Evolutionary conservation across 2,797 vertebrate genomes (phyloP).

Genomic region (Hippocampus kuda): DNA sequence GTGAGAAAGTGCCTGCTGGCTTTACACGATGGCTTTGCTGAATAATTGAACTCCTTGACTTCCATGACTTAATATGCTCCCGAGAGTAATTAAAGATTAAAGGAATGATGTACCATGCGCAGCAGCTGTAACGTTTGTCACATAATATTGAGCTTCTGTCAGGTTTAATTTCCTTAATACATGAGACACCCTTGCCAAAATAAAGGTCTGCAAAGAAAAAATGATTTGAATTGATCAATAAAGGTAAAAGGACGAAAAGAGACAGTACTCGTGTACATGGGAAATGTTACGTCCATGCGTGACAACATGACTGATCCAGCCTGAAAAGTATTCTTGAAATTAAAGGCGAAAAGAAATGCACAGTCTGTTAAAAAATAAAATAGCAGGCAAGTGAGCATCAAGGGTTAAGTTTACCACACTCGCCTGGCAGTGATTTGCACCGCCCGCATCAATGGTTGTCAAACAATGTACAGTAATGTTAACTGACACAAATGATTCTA

Average conservation of each 20-base stretch:
- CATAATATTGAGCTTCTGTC: constrained; percentile 7
- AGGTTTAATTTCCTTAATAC: constrained; percentile 12
- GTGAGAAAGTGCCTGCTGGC: constrained; percentile 31
- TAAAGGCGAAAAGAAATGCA: neutral
- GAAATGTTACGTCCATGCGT: neutral
- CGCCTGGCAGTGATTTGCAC: neutral
- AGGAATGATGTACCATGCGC: constrained; percentile 3
- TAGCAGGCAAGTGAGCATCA: neutral
- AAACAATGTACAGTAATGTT: neutral
- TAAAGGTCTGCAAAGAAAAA: neutral
- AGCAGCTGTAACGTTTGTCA: constrained; percentile 7
- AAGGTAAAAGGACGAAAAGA: neutral
- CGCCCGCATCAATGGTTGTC: neutral
- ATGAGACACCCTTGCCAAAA: neutral
- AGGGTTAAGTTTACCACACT: neutral
- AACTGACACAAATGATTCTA: neutral
- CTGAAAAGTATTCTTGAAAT: neutral
- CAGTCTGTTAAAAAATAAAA: neutral
- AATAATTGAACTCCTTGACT: constrained; percentile 33
- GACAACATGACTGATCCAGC: neutral
- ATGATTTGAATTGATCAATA: neutral
- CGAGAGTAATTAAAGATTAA: constrained; percentile 25
- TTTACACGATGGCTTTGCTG: constrained; percentile 21
- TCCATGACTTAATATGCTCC: constrained; percentile 26
- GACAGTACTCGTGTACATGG: neutral